Evolutionary conservation across 1,140 invertebrate species (phyloP).

Genomic region (Sitodiplosis mosellana): DNA sequence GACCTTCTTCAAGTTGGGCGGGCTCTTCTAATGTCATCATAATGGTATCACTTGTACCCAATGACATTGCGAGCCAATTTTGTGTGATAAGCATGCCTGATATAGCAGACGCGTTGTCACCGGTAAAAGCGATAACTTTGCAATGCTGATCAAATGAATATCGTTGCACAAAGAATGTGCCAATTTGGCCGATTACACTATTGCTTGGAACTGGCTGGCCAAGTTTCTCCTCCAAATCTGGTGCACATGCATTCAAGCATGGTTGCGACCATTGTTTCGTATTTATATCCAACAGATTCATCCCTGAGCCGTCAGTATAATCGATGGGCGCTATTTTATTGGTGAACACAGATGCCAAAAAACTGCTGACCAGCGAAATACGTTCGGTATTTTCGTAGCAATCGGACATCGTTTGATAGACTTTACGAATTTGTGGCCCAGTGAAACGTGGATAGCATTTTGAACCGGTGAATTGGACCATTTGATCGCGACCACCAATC

Average conservation of each 20-base stretch:
- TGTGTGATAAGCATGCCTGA: conserved; percentile 62
- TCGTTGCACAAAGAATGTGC: conserved; percentile 59
- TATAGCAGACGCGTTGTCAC: conserved; percentile 80
- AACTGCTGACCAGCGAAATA: conserved; percentile 87
- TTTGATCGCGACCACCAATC: conserved; percentile 60
- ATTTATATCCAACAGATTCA: conserved; percentile 84
- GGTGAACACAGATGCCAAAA: conserved; percentile 73
- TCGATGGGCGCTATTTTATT: conserved; percentile 83
- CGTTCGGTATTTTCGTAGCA: conserved; percentile 69
- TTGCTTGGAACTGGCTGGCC: conserved; percentile 50
- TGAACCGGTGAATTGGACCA: conserved; percentile 79
- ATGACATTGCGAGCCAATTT: conserved; percentile 71
- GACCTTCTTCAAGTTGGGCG: conserved; percentile 49
- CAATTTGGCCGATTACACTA: conserved; percentile 50
- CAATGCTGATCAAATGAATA: conserved; percentile 70
- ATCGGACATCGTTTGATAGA: conserved; percentile 49
- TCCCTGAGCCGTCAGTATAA: conserved; percentile 82
- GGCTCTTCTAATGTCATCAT: conserved; percentile 60
- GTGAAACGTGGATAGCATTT: conserved; percentile 88
- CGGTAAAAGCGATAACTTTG: conserved; percentile 73
- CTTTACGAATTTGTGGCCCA: conserved; percentile 80
- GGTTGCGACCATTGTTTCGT: conserved; percentile 56
- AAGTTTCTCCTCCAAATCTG: conserved; percentile 46
- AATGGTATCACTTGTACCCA: conserved; percentile 86
- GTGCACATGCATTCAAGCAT: conserved; percentile 55